Evolutionary conservation across 2,888 invertebrate species (phyloP), one percentile per base, ranked within the genome.

Genomic region (Epirrita christyi): DNA sequence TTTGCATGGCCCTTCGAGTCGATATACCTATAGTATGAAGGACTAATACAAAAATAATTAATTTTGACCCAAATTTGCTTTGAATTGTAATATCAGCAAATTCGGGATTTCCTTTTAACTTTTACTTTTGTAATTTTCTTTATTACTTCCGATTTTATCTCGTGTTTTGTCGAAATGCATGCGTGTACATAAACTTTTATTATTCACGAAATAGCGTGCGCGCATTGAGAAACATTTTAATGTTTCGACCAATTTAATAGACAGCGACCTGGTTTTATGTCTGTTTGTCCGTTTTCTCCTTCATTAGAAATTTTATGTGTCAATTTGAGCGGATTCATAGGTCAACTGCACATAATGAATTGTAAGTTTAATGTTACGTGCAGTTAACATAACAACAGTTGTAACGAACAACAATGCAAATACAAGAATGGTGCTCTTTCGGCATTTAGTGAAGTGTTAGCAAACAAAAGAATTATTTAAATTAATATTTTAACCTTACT

Each of bases 171-270:
- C 47, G 62, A 62, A 65, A 62, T 49, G n/a, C 32, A 21, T 52
- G 66, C 64, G 62, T 62, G 66, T 50, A 52, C 11, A 11, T 41
- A 32, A 38, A 43, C 29, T 50, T 52, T 56, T 60, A 60, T 62
- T 61, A 61, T 58, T 58, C 57, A 55, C 15, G 58, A 57, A 57
- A 60, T 61, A 47, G 38, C 45, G 60, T 62, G 62, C 61, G 56
- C 48, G 51, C 47, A 49, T 66, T 66, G 56, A 48, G 66, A 64
- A 64, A 66, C 34, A 48, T 51, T 62, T 50, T 49, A 55, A 59
- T 59, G 53, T 59, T 58, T 59, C 48, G 55, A 50, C 29, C 59
- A 49, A 42, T 54, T 43, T 48, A 47, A 58, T 57, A 45, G 48
- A 47, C 60, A 29, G 38, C 43, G 59, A n/a, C 50, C 45, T 29